phyloP scores from a whole-genome alignment of 2,888 invertebrate genomes.

The Cantharis lateralis region DNA sequence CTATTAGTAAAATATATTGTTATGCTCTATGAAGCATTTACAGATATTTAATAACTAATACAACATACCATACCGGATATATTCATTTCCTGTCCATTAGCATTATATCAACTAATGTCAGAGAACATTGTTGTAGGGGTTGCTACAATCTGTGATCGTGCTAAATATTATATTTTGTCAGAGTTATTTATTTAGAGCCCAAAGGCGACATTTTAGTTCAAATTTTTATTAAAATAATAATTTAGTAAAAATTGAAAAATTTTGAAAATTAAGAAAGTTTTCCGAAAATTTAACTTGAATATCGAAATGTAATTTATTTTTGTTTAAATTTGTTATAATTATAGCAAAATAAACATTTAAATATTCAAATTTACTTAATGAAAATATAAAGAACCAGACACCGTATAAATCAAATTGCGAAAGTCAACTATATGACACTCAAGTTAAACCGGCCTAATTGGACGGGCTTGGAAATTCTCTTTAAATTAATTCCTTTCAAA shows the following conservation, averaged over 20 bases:
- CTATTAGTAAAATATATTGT: too few relatives aligned
- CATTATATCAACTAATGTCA: neutral
- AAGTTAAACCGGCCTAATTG: neutral
- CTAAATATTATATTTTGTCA: neutral
- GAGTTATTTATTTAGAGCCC: too few relatives aligned
- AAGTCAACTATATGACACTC: neutral
- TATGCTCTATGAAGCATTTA: too few relatives aligned
- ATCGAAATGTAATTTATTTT: neutral
- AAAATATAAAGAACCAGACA: neutral
- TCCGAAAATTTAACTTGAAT: neutral
- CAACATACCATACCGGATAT: neutral
- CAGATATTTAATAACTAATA: neutral
- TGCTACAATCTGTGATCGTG: neutral
- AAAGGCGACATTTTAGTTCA: too few relatives aligned
- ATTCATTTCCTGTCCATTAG: neutral
- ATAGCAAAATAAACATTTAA: neutral
- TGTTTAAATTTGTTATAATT: neutral
- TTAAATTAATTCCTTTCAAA: neutral
- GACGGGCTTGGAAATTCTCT: neutral
- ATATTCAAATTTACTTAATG: neutral
- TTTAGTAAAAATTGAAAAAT: too few relatives aligned
- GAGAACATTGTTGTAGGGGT: neutral
- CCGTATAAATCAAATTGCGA: neutral
- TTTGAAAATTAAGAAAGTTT: neutral
- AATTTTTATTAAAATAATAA: too few relatives aligned